Base-by-base conservation (phyloP, 2,797 vertebrate species). In the Vipera latastei region DNA sequence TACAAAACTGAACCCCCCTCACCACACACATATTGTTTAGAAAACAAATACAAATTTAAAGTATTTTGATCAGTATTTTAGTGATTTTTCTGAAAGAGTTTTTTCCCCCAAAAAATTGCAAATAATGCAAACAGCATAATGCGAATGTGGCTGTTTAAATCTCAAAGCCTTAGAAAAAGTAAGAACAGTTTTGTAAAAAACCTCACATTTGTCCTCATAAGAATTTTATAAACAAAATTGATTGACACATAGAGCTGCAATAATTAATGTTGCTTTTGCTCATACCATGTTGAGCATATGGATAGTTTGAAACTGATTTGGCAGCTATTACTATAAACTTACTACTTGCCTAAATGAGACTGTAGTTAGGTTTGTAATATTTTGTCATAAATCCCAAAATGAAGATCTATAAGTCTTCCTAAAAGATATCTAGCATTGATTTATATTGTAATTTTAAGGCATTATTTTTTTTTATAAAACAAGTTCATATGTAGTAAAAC, bases 61-160 rank as follows among this genome's bases (percentile, higher is more conserved):
- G 91, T 92, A 96, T 92, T 94, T 93, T 92, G 32, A 92, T 94
- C 22, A 93, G 51, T 93, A 51, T 95, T 94, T 90, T 89, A 93
- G 65, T 91, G 0, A 89, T 85, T 90, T 92, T 92, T 25, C 9
- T 48, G 25, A 83, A 25, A 83, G 38, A 38, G 1, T 38, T 11
- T 20, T 0, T 20, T 1, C 0, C 16, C 3, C 2, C 9, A 63
- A 61, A 26, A 28, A 63, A 18, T 18, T 25, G 9, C 38, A 83
- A 83, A 83, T 83, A 44, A 4, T 22, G 28, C 18, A 88, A 91
- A n/a, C 55, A 89, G 48, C 14, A 59, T 61, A 59, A 83, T 89
- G 44, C 44, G n/a, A 93, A n/a, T 48, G 60, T 20, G 20, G n/a
- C 22, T 32, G 28, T 88, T 69, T 83, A 28, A 7, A 60, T 83